Conservation (phyloP, 2,113 vertebrate species). For the Oreocharis arfaki region DNA sequence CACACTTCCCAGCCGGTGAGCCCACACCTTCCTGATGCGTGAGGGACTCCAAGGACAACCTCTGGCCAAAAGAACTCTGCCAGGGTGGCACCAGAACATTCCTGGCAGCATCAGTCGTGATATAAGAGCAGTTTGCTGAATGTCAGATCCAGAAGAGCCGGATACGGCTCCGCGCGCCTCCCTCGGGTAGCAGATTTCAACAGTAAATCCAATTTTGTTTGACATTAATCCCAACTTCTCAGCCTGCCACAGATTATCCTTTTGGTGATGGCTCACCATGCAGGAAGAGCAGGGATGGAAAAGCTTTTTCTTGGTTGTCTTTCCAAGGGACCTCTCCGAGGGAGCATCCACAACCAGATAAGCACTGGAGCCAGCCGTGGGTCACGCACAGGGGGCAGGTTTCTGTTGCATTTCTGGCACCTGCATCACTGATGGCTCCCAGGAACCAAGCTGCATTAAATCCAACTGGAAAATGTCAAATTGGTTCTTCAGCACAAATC, state of each 20-base stretch:
- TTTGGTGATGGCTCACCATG: rapidly evolving
- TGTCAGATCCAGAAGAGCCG: rapidly evolving
- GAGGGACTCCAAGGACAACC: not conserved
- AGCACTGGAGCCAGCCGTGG: rapidly evolving
- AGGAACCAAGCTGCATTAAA: not conserved
- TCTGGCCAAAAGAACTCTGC: rapidly evolving
- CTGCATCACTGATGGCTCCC: not conserved
- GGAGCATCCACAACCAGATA: rapidly evolving
- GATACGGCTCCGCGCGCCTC: rapidly evolving
- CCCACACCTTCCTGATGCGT: rapidly evolving
- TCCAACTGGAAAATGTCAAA: not conserved
- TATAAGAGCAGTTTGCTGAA: not conserved
- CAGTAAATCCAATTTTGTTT: slow-evolving; percentile 30
- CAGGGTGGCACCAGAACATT: not conserved
- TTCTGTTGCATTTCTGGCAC: not conserved
- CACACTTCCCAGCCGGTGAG: rapidly evolving
- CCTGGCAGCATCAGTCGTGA: rapidly evolving
- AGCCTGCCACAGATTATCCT: not conserved
- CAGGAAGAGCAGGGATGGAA: not conserved
- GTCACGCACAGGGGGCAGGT: rapidly evolving
- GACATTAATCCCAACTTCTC: slow-evolving; percentile 12
- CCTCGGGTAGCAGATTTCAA: not conserved
- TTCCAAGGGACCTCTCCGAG: not conserved
- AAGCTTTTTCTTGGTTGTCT: not conserved
- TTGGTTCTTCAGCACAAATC: not conserved